Conservation (phyloP, 2,888 invertebrate genomes). For the Scotopteryx bipunctaria region DNA sequence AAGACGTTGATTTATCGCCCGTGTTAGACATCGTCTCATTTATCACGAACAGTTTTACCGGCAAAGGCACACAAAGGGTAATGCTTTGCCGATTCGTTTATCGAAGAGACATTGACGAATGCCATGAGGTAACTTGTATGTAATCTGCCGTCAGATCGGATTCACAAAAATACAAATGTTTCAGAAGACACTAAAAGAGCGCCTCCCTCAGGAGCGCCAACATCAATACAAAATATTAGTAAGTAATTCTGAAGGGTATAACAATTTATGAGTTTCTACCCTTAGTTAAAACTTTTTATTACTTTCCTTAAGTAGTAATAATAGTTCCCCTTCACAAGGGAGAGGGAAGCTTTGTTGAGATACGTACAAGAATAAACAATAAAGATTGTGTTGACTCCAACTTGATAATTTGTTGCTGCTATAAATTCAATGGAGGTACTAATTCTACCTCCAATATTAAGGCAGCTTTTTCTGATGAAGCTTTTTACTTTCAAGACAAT, state of each 20-base stretch:
- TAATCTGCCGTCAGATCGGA: constrained; percentile 6
- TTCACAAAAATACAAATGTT: constrained; percentile 13
- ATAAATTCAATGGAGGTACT: constrained; percentile 51
- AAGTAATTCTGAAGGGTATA: constrained; percentile 41
- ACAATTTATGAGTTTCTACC: constrained; percentile 46
- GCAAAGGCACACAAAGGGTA: constrained; percentile 62
- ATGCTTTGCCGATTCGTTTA: constrained; percentile 63
- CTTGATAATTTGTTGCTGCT: constrained; percentile 49
- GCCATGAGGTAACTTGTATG: constrained; percentile 39
- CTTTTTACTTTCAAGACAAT: constrained; percentile 48
- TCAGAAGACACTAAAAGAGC: constrained; percentile 15
- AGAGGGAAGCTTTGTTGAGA: constrained; percentile 37
- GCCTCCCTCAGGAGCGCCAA: constrained; percentile 26
- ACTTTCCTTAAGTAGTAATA: constrained; percentile 42
- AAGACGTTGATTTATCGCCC: constrained; percentile 66
- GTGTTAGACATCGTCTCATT: constrained; percentile 66
- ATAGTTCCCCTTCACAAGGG: constrained; percentile 37
- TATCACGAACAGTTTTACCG: constrained; percentile 68
- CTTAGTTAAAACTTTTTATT: constrained; percentile 50
- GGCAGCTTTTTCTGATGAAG: constrained; percentile 43
- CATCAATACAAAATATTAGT: constrained; percentile 35
- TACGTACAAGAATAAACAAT: constrained; percentile 42
- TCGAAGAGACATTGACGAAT: constrained; percentile 63
- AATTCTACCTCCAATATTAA: constrained; percentile 49
- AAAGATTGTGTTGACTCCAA: constrained; percentile 43